phyloP scores from a whole-genome alignment of 2,797 vertebrate species.

The Halcyon leucocephala region DNA sequence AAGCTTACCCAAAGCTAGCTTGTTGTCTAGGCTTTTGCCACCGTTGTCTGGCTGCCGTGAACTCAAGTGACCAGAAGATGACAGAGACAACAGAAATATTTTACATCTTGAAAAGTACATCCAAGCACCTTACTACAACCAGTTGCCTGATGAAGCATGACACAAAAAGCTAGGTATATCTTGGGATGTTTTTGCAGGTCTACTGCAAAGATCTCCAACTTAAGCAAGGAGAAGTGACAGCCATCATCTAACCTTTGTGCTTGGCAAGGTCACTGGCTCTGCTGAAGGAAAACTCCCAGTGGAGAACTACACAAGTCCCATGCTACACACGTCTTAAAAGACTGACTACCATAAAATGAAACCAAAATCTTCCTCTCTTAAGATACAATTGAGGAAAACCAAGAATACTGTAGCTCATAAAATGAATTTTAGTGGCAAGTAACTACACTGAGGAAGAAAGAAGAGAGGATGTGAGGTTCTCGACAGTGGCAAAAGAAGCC shows the following conservation, averaged over 20 bases:
- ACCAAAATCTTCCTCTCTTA: background rate
- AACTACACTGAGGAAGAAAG: background rate
- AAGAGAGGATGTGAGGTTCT: background rate
- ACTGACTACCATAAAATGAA: background rate
- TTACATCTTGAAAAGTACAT: background rate
- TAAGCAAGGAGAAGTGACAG: background rate
- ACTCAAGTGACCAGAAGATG: background rate
- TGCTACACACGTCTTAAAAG: background rate
- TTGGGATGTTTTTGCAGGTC: background rate
- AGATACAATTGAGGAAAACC: background rate
- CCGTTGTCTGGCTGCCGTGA: background rate
- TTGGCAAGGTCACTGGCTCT: background rate
- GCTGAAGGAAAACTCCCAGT: background rate
- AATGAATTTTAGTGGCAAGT: background rate
- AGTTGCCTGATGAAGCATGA: background rate
- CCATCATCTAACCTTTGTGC: background rate
- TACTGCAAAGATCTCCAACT: background rate
- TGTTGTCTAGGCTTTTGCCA: background rate
- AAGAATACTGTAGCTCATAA: background rate
- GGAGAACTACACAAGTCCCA: background rate
- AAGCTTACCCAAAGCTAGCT: background rate
- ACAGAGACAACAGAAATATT: background rate
- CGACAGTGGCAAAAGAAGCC: background rate
- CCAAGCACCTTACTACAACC: background rate
- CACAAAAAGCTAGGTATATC: background rate